Evolutionary conservation across 2,113 vertebrate species (phyloP), one percentile per base, ranked within the genome.

Genomic region (Butorides virescens): DNA sequence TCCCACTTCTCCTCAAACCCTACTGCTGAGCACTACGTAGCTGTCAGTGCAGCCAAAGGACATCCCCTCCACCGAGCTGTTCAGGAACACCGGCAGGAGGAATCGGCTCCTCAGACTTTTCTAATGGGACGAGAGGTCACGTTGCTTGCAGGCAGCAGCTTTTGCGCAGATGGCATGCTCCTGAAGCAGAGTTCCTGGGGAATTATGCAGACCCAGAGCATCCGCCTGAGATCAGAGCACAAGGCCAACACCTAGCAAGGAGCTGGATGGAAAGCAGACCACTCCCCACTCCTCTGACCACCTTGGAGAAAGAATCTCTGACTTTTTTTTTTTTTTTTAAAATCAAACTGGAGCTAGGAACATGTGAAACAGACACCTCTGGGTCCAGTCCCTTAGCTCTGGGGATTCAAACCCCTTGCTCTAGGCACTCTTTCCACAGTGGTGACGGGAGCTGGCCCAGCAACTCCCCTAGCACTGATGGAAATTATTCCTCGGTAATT

Each of bases 51-150:
- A 59, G 46, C 27, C 42, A 23, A 13, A 34, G 4, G 6, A 59
- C 36, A 8, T 8, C 62, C 61, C 67, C 46, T 67, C 8, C 53
- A 4, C 77, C 27, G 29, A 65, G 29, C 80, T 36, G 29, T 2
- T 17, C 56, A 30, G 65, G 5, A 39, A 49, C 62, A 71, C 8
- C 32, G 29, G 13, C n/a, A 53, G 27, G 68, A 89, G 36, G 39
- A 30, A 42, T 0, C 1, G 13, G 21, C 46, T 50, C 58, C 66
- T 56, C 58, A 13, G 25, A 8, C 30, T 22, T 8, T 72, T 68
- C 72, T 30, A 19, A 20, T 0, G 10, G 85, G 68, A 61, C 2
- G 0, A 65, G 53, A 26, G 30, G 58, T 7, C 29, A 4, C 0
- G 1, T 7, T 62, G 74, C n/a, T 36, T 5, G 0, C 11, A 7